A percentile compares a stretch with the other conserved stretches of the same genome.
These are phyloP conservation scores for Sylvicola fuscatus DNA, from an alignment of 2,888 invertebrate species.

Conservation along the genomic window DNA sequence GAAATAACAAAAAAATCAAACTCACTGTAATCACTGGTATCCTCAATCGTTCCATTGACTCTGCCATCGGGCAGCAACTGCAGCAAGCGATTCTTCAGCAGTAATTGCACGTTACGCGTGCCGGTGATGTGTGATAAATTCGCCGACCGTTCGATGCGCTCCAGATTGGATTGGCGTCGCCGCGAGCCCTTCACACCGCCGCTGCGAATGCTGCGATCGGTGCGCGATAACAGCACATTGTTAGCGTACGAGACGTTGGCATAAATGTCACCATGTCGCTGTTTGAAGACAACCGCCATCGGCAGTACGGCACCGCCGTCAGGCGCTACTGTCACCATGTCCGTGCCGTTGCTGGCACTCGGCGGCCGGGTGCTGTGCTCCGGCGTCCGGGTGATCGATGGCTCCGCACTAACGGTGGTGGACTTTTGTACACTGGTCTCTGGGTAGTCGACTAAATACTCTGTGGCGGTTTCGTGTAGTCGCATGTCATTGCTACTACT, in stretches of 20 bases:
- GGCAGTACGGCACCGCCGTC: background rate
- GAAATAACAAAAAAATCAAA: constrained; percentile 14
- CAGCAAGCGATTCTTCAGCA: constrained; percentile 63
- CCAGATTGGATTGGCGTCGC: constrained; percentile 13
- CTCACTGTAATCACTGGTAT: constrained; percentile 69
- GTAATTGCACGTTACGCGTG: constrained; percentile 62
- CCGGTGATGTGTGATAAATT: constrained; percentile 65
- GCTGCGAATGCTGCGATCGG: constrained; percentile 21
- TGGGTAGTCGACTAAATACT: no score
- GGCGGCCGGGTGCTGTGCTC: background rate
- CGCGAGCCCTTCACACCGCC: constrained; percentile 3
- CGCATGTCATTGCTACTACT: no score
- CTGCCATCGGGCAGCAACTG: constrained; percentile 69
- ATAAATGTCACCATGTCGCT: constrained; percentile 2
- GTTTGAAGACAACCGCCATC: no score
- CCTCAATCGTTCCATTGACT: constrained; percentile 64
- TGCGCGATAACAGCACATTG: constrained; percentile 16
- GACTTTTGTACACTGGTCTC: no score
- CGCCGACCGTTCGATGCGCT: constrained; percentile 44
- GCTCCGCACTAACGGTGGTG: no score
- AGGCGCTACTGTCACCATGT: background rate
- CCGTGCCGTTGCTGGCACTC: background rate
- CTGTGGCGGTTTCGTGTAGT: no score
- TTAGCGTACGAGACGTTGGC: constrained; percentile 4
- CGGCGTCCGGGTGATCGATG: background rate